Conservation (phyloP, 2,113 vertebrate species). For the Siniperca knerii region DNA sequence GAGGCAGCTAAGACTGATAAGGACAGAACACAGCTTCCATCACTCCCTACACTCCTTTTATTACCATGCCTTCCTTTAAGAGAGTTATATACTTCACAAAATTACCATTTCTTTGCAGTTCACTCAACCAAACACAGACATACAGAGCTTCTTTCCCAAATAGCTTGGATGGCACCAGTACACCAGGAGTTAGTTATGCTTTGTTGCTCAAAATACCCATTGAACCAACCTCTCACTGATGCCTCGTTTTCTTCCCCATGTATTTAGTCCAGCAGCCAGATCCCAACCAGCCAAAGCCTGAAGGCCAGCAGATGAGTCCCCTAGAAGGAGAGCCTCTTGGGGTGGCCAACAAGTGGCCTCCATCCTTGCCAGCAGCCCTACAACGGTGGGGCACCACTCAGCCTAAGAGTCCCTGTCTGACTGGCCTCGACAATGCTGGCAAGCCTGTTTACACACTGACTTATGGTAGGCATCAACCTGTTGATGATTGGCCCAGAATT, state of each 20-base stretch:
- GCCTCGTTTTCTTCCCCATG: not conserved
- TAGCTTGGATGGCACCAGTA: not conserved
- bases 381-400: conserved; percentile 93
- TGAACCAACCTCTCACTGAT: not conserved
- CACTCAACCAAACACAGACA: not conserved
- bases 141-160: not conserved
- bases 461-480: conserved; percentile 85
- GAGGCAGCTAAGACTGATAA: conserved; percentile 27
- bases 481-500: not conserved
- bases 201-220: not conserved
- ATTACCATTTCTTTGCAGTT: not conserved
- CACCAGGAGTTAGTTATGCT: not conserved
- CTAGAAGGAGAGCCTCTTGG: conserved; percentile 89
- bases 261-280: conserved; percentile 92
- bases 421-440: conserved; percentile 91
- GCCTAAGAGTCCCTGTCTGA: conserved; percentile 93
- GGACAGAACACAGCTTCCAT: conserved; percentile 17
- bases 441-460: conserved; percentile 93
- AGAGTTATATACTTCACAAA: conserved; percentile 19
- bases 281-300: conserved; percentile 94
- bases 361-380: conserved; percentile 89
- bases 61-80: conserved; percentile 3
- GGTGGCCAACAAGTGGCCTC: conserved; percentile 86
- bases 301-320: conserved; percentile 88
- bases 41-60: not conserved